A percentile compares a stretch with the other conserved stretches of the same genome.
Evolutionary conservation across 2,797 vertebrate species (phyloP).

Genomic region (Danio aesculapii): DNA sequence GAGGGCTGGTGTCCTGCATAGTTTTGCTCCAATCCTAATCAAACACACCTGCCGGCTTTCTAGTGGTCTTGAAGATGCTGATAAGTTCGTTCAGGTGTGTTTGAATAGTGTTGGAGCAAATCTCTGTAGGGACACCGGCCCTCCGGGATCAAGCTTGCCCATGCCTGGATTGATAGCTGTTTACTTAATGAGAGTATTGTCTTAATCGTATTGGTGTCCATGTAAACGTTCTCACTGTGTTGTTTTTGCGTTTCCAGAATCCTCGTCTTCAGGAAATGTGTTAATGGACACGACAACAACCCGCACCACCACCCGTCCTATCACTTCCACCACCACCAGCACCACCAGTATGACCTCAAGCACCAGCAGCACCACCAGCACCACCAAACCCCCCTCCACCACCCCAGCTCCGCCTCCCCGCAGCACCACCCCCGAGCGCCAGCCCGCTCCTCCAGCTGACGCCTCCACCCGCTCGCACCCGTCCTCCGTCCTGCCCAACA

Average conservation of each 20-base stretch:
- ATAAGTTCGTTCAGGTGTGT: too few relatives aligned
- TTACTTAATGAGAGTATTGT: too few relatives aligned
- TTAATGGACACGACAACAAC: constrained; percentile 80
- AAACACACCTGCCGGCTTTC: too few relatives aligned
- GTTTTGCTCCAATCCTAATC: too few relatives aligned
- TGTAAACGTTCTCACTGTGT: not conserved
- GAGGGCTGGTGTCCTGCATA: too few relatives aligned
- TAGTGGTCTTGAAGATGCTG: too few relatives aligned
- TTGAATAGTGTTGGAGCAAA: too few relatives aligned
- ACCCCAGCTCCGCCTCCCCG: constrained; percentile 67
- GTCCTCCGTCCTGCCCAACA: constrained; percentile 86
- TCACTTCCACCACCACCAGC: constrained; percentile 56
- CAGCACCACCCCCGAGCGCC: constrained; percentile 74
- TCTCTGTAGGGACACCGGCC: too few relatives aligned
- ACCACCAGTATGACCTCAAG: constrained; percentile 63
- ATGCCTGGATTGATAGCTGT: too few relatives aligned
- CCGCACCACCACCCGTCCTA: constrained; percentile 69
- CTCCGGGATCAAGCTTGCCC: too few relatives aligned
- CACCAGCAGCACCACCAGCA: constrained; percentile 76
- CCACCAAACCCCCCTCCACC: constrained; percentile 75
- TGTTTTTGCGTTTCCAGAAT: constrained; percentile 73
- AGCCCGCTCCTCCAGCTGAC: constrained; percentile 63
- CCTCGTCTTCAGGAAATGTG: constrained; percentile 85
- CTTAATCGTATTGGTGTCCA: too few relatives aligned
- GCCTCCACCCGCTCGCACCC: constrained; percentile 75